Conservation (phyloP, 2,797 vertebrate genomes). For the Nyctalus aviator region DNA sequence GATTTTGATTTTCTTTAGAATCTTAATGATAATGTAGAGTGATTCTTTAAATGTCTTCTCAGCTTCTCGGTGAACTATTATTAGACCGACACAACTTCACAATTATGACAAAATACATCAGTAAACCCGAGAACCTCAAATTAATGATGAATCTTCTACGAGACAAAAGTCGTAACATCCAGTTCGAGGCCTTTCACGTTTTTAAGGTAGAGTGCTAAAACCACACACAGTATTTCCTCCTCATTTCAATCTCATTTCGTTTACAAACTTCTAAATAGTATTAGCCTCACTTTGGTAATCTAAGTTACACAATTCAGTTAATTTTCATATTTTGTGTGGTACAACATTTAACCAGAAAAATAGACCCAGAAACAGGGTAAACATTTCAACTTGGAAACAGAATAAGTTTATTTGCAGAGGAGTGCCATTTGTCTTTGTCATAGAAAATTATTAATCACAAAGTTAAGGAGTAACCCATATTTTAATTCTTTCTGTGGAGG, state of each 20-base stretch:
- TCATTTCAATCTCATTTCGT: neutral
- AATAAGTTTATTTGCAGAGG: neutral
- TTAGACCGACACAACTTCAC: slow-evolving; percentile 93
- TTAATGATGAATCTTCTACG: slow-evolving; percentile 93
- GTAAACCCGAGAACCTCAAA: slow-evolving; percentile 93
- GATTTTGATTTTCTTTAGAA: neutral
- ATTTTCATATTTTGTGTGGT: neutral
- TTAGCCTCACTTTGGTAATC: neutral
- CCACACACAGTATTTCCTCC: neutral
- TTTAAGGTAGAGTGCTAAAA: slow-evolving; percentile 88
- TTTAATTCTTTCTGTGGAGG: neutral
- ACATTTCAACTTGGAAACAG: neutral
- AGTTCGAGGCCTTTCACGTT: slow-evolving; percentile 93
- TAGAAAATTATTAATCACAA: neutral
- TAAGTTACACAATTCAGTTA: neutral
- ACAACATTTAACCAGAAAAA: neutral
- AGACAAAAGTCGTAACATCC: slow-evolving; percentile 93
- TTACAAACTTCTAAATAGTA: neutral
- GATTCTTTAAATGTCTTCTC: slow-evolving; percentile 26
- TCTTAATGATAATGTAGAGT: neutral
- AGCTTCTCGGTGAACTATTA: slow-evolving; percentile 92
- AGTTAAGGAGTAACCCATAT: neutral
- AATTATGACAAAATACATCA: slow-evolving; percentile 94
- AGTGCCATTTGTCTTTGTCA: neutral
- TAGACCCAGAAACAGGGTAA: neutral